Evolutionary conservation across 2,888 invertebrate species (phyloP).

Genomic region (Calameuta pallipes): DNA sequence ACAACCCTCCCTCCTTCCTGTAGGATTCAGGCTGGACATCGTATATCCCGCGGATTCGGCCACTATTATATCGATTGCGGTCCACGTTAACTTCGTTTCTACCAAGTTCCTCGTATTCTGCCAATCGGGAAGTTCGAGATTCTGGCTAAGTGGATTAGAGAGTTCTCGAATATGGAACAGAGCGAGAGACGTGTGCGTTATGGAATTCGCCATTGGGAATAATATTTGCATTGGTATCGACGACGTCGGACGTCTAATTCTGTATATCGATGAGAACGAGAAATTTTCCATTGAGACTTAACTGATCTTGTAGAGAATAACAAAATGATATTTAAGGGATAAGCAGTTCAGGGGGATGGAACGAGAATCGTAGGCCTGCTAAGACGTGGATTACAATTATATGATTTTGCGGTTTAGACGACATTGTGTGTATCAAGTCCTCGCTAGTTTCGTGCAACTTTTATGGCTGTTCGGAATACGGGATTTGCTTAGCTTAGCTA

Average conservation of each 20-base stretch:
- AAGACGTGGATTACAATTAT: background rate
- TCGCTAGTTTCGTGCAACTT: conserved; percentile 36
- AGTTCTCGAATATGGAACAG: conserved; percentile 31
- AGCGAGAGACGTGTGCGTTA: background rate
- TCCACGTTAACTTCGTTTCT: conserved; percentile 62
- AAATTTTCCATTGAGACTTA: background rate
- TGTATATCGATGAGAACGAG: background rate
- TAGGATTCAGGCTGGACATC: conserved; percentile 47
- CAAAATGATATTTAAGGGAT: background rate
- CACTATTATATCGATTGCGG: conserved; percentile 64
- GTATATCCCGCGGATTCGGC: conserved; percentile 56
- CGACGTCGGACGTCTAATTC: background rate
- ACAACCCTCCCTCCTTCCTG: conserved; percentile 28
- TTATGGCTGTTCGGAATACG: conserved; percentile 55
- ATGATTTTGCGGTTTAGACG: background rate
- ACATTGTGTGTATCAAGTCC: background rate
- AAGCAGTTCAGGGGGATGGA: background rate
- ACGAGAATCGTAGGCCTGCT: background rate
- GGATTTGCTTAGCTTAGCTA: conserved; percentile 58
- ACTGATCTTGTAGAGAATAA: background rate
- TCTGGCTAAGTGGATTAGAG: conserved; percentile 58
- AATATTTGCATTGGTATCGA: background rate
- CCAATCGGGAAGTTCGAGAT: conserved; percentile 55
- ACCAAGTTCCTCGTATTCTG: conserved; percentile 48
- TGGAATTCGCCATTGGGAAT: background rate